phyloP scores from a whole-genome alignment of 30 jellyfish, hydroid and myxozoan species.

The Pelagia noctiluca region DNA sequence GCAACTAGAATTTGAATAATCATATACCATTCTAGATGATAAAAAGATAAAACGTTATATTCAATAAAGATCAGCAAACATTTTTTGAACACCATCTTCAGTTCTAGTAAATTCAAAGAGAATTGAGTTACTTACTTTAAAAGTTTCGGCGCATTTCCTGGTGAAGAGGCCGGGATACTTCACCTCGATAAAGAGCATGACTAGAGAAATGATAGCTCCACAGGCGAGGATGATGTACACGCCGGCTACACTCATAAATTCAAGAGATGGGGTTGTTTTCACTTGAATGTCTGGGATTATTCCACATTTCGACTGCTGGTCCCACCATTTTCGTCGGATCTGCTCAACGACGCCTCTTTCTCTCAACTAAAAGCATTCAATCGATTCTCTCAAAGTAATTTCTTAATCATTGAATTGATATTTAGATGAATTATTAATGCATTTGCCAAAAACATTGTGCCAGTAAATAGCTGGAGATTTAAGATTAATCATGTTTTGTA shows the following conservation, averaged over 20 bases:
- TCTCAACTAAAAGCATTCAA: constrained; percentile 49
- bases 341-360: constrained; percentile 83
- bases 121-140: constrained; percentile 22
- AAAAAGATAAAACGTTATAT: too few species aligned
- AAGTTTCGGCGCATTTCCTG: constrained; percentile 6
- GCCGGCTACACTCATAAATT: constrained; percentile 84
- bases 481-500: too few species aligned
- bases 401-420: too few species aligned
- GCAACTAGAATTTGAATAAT: too few species aligned
- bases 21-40: too few species aligned
- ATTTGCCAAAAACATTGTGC: too few species aligned
- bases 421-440: too few species aligned
- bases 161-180: constrained; percentile 48
- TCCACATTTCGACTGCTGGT: constrained; percentile 71
- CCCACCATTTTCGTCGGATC: constrained; percentile 90
- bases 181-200: constrained; percentile 62
- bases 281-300: constrained; percentile 15
- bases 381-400: too few species aligned
- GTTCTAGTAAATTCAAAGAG: too few species aligned
- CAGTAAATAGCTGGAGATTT: too few species aligned
- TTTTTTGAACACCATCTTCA: too few species aligned
- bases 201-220: constrained; percentile 68
- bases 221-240: constrained; percentile 80
- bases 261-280: constrained; percentile 67
- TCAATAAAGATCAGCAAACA: too few species aligned